A percentile compares a stretch with the other conserved stretches of the same genome.
phyloP scores from a whole-genome alignment of 1,140 invertebrate species.

The Macrocentrus cingulum region DNA sequence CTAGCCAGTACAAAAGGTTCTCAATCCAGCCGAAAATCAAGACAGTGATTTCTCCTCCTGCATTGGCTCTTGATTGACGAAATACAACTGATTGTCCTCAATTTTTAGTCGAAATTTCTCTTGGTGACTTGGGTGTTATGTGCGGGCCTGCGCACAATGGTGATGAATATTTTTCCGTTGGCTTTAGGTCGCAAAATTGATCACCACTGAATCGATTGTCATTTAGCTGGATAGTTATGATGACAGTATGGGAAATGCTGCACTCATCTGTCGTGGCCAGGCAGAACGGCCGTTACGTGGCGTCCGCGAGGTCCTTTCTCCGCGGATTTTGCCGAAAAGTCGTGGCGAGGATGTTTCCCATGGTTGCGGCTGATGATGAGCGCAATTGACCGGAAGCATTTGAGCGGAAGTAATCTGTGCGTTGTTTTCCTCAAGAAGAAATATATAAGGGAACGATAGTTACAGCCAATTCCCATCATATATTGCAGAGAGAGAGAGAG shows the following conservation, averaged over 20 bases:
- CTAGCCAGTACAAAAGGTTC: conserved; percentile 36
- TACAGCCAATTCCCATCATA: no score
- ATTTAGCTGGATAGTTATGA: conserved; percentile 38
- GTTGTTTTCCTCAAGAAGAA: no score
- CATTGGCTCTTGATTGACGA: no score
- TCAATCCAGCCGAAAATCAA: conserved; percentile 16
- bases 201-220: conserved; percentile 34
- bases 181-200: conserved; percentile 12
- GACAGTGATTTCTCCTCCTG: no score
- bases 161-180: neutral
- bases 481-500: no score
- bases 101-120: no score
- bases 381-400: conserved; percentile 12
- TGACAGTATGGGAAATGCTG: conserved; percentile 51
- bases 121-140: no score
- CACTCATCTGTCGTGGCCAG: conserved; percentile 53
- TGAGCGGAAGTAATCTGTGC: conserved; percentile 1
- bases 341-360: conserved; percentile 7
- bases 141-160: no score
- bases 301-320: neutral
- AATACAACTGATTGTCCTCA: no score
- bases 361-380: neutral
- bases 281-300: conserved; percentile 54
- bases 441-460: no score
- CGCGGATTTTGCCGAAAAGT: conserved; percentile 26